Percentiles rank a stretch among this genome's conserved stretches.
Conservation (phyloP, 2,888 invertebrate genomes). For the Branchinecta sandiegonensis region DNA sequence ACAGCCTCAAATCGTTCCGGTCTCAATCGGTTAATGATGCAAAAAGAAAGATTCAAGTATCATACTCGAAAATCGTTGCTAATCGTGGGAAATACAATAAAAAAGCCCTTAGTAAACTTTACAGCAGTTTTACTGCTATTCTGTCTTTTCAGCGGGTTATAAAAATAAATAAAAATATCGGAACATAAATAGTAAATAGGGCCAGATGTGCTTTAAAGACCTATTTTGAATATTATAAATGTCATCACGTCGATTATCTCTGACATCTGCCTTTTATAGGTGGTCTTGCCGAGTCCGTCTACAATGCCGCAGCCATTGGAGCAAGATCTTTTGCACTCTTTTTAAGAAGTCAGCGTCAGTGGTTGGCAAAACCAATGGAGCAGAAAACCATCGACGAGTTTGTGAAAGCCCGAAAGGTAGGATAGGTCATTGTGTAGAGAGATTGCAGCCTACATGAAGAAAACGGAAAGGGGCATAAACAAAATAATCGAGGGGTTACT, state of each 20-base stretch:
- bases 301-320: conserved; percentile 32
- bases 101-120: too few species aligned
- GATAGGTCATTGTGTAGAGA: neutral
- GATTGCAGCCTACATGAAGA: too few species aligned
- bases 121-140: too few species aligned
- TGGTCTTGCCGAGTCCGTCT: conserved; percentile 33
- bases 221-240: neutral
- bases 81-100: too few species aligned
- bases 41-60: too few species aligned
- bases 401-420: conserved; percentile 33
- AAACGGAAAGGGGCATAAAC: too few species aligned
- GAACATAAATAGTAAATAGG: neutral
- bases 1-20: too few species aligned
- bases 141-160: too few species aligned
- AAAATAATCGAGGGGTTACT: too few species aligned
- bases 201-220: neutral
- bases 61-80: too few species aligned
- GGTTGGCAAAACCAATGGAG: conserved; percentile 33
- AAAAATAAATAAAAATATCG: too few species aligned
- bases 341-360: conserved; percentile 32
- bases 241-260: neutral
- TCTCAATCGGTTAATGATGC: too few species aligned
- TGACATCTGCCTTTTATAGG: conserved; percentile 18
- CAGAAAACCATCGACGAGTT: conserved; percentile 32
- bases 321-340: conserved; percentile 34